Evolutionary conservation across 2,888 invertebrate genomes (phyloP), one percentile per base, ranked within the genome.

Genomic region (Amiota mariae): DNA sequence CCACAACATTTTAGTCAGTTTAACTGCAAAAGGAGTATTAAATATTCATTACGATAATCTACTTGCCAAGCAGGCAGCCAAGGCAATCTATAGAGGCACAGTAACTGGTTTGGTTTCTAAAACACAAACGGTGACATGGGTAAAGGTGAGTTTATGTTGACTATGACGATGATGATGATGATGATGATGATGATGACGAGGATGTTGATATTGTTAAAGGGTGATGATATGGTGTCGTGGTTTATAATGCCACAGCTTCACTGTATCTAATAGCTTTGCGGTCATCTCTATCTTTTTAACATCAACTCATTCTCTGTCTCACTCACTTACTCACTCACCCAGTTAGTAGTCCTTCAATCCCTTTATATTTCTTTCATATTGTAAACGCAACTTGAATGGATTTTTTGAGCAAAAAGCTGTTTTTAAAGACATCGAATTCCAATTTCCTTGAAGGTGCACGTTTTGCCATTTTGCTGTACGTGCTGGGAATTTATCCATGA

Each of bases 361-460:
- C 3, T 3, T 1, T 36, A 36, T 15, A 46, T 46, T 24, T 49
- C 36, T 15, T 47, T 15, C 67, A 18, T 20, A 13, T 15, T 20
- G 57, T 47, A 4, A 36, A 36, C 36, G 36, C 36, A 36, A 36
- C 36, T 36, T 36, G 36, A 36, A 36, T 36, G 36, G 36, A 6
- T 36, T 36, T 36, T 36, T 36, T 36, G 36, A 36, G 51, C 73
- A 71, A 82, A 36, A 83, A 85, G 80, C 82, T 78, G 76, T 85
- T 85, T 83, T 84, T 83, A 82, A 85, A 85, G 82, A 84, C 85
- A 85, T 83, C 75, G 78, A 78, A 82, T 85, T 84, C 82, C 82
- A 79, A 82, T 84, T 85, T 85, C 81, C 78, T 77, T 78, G 76
- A 67, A 77, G 81, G 77, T 79, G 78, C 77, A 81, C 82, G 84